Conservation (phyloP, 2,888 invertebrate genomes). For the Aphodius sticticus region DNA sequence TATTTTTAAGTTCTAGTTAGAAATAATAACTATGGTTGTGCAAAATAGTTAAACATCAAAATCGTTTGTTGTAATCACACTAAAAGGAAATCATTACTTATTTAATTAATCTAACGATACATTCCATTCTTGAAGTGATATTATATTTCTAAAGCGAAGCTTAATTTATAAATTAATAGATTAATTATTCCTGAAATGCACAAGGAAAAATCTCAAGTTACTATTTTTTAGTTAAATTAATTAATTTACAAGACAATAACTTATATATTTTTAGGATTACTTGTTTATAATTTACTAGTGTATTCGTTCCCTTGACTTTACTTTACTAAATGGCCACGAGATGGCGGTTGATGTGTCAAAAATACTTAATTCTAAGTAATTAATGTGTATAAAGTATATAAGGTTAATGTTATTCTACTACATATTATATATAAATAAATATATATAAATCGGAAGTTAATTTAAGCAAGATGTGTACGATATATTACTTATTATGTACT, state of each 20-base stretch:
- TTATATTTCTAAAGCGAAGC: neutral
- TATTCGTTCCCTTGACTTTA: neutral
- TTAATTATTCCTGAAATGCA: neutral
- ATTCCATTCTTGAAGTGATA: neutral
- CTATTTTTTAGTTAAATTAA: neutral
- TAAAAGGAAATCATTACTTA: neutral
- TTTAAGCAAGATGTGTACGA: neutral
- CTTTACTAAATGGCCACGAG: neutral
- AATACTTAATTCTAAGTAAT: neutral
- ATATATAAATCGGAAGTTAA: neutral
- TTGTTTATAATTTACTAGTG: neutral
- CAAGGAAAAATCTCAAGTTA: neutral
- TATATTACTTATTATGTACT: neutral
- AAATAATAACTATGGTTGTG: neutral
- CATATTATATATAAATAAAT: neutral
- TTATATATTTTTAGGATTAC: neutral
- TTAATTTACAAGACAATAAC: neutral
- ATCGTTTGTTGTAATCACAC: too few species aligned
- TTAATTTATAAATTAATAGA: neutral
- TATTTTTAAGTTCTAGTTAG: neutral
- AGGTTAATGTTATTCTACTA: neutral
- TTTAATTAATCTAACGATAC: neutral
- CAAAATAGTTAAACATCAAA: neutral
- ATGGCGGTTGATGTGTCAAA: neutral
- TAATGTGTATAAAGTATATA: constrained; percentile 4